A percentile compares a stretch with the other conserved stretches of the same genome.
These are phyloP conservation scores for Mythimna vitellina DNA, from an alignment of 2,888 invertebrate genomes.

Conservation along the genomic window DNA sequence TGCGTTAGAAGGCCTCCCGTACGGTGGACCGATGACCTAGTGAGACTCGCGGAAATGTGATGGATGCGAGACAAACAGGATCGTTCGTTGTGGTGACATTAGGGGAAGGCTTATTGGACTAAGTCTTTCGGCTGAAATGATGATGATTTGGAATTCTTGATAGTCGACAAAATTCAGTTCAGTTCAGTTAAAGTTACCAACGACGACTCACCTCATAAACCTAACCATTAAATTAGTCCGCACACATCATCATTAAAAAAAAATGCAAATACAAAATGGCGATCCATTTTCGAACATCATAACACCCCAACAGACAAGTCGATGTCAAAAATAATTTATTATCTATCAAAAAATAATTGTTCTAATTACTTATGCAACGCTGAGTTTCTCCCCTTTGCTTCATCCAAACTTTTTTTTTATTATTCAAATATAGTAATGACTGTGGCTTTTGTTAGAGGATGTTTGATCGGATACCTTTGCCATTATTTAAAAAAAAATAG, in stretches of 20 bases:
- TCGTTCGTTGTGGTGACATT: too few species aligned
- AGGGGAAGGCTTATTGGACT: too few species aligned
- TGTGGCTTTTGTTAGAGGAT: conserved; percentile 78
- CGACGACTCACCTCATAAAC: too few species aligned
- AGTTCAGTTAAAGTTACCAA: too few species aligned
- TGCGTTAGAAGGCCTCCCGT: too few species aligned
- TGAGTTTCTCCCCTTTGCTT: conserved; percentile 80
- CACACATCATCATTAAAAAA: conserved; percentile 4
- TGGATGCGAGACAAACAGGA: too few species aligned
- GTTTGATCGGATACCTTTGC: conserved; percentile 68
- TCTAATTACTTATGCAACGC: conserved; percentile 88
- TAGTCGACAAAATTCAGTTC: too few species aligned
- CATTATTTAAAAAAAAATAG: conserved; percentile 57
- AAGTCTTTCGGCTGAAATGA: too few species aligned
- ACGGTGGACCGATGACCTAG: too few species aligned
- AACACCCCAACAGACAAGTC: conserved; percentile 53
- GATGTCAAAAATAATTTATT: conserved; percentile 86
- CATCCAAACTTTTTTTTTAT: conserved; percentile 70
- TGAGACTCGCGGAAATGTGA: too few species aligned
- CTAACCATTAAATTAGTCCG: too few species aligned
- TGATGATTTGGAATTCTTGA: too few species aligned
- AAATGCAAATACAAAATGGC: conserved; percentile 44
- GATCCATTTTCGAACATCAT: conserved; percentile 43
- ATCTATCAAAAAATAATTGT: conserved; percentile 89
- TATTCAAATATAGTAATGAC: conserved; percentile 89